phyloP scores from a whole-genome alignment of 1,140 invertebrate species.

The Ruditapes philippinarum region DNA sequence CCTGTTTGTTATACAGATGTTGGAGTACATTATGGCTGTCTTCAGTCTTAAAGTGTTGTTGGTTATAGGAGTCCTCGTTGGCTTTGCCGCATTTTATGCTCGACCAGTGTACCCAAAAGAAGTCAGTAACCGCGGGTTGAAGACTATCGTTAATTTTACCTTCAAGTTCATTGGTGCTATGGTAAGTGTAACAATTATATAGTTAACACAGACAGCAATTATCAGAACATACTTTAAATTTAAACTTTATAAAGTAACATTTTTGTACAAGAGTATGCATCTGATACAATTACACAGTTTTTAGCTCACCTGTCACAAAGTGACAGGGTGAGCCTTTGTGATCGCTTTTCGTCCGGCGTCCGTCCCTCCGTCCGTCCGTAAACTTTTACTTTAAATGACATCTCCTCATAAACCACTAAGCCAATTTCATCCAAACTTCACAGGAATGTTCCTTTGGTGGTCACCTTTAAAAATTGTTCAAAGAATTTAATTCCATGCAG shows the following conservation, averaged over 20 bases:
- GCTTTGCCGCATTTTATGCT: not conserved
- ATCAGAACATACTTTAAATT: not conserved
- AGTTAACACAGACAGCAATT: not conserved
- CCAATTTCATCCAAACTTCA: no score
- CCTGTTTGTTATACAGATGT: no score
- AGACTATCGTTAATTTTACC: not conserved
- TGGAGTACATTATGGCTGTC: no score
- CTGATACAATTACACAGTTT: not conserved
- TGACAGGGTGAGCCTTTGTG: no score
- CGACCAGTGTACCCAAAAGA: constrained; percentile 24
- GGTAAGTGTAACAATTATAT: not conserved
- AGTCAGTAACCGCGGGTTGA: constrained; percentile 23
- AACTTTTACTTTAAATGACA: no score
- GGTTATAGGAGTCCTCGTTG: not conserved
- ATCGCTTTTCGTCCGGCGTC: no score
- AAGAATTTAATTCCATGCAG: no score
- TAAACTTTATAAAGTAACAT: not conserved
- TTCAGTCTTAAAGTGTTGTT: not conserved
- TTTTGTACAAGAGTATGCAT: not conserved
- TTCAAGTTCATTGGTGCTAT: constrained; percentile 6
- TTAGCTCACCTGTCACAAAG: not conserved
- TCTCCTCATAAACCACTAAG: no score
- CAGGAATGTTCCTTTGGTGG: no score
- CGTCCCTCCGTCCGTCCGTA: no score
- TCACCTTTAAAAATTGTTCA: no score